phyloP scores from a whole-genome alignment of 2,113 vertebrate species.

The Nothobranchius kuhntae region DNA sequence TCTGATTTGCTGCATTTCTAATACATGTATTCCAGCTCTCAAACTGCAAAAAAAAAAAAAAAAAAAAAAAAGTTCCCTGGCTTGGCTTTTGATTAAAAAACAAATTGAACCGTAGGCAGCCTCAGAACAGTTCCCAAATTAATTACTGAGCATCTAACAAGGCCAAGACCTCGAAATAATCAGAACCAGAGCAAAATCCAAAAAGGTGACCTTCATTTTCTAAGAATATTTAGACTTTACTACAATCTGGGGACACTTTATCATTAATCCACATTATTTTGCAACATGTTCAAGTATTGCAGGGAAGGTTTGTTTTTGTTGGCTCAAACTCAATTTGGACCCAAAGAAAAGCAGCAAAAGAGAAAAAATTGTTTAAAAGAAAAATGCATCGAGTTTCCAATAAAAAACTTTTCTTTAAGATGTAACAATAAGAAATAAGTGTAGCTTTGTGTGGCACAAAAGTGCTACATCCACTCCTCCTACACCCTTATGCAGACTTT shows the following conservation, averaged over 20 bases:
- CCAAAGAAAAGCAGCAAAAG: not conserved
- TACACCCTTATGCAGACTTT: not conserved
- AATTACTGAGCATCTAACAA: slow-evolving; percentile 28
- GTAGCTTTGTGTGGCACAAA: not conserved
- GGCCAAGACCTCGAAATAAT: not conserved
- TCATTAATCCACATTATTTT: not conserved
- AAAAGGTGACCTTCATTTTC: no score
- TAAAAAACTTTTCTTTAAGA: no score
- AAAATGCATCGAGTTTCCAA: no score
- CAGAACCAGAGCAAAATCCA: not conserved
- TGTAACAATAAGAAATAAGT: not conserved
- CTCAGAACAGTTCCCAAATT: slow-evolving; percentile 33
- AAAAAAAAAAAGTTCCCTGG: slow-evolving; percentile 50
- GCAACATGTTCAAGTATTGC: no score
- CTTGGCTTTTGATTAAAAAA: slow-evolving; percentile 49
- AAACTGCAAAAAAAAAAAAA: slow-evolving; percentile 38
- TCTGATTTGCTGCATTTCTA: slow-evolving; percentile 51
- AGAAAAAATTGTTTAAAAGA: not conserved
- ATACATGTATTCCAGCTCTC: slow-evolving; percentile 34
- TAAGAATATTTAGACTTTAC: not conserved
- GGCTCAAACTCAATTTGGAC: not conserved
- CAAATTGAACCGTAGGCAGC: slow-evolving; percentile 27
- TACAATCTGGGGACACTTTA: not conserved
- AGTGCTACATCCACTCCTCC: not conserved
- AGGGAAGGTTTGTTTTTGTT: not conserved